Conservation (phyloP, 64 coral and sea anemone species). For the Pachyseris speciosa region DNA sequence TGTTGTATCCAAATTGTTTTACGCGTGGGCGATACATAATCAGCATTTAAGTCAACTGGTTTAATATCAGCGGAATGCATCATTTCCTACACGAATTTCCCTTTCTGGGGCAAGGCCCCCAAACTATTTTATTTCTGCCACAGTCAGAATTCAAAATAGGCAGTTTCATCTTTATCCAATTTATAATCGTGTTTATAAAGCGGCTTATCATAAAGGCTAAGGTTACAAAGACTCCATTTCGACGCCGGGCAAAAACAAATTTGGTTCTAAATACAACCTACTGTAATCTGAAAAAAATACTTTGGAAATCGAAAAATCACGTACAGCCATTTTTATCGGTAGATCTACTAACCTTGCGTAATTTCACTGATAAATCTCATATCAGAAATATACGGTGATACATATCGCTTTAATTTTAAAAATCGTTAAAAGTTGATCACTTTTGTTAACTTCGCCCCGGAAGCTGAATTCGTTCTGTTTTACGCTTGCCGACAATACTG, state of each 20-base stretch:
- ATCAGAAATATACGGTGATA: no score
- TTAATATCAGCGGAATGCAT: not conserved
- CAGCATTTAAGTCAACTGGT: not conserved
- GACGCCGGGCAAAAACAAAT: not conserved
- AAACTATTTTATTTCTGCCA: not conserved
- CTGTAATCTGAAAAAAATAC: no score
- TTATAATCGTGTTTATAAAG: not conserved
- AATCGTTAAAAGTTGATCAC: no score
- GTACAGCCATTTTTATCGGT: no score
- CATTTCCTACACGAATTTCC: not conserved
- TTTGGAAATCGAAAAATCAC: no score
- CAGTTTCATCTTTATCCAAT: not conserved
- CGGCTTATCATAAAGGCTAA: no score
- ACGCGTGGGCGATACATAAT: conserved; percentile 8
- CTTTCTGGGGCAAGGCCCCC: not conserved
- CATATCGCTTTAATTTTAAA: no score
- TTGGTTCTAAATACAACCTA: not conserved
- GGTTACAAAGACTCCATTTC: not conserved
- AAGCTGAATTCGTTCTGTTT: no score
- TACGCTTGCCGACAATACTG: no score
- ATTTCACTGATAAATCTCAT: no score
- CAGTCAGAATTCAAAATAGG: not conserved
- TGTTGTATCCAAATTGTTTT: not conserved
- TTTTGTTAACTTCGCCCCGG: no score
- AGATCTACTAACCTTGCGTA: no score